phyloP scores from a whole-genome alignment of 1,140 invertebrate species.

The Zeugodacus cucurbitae region DNA sequence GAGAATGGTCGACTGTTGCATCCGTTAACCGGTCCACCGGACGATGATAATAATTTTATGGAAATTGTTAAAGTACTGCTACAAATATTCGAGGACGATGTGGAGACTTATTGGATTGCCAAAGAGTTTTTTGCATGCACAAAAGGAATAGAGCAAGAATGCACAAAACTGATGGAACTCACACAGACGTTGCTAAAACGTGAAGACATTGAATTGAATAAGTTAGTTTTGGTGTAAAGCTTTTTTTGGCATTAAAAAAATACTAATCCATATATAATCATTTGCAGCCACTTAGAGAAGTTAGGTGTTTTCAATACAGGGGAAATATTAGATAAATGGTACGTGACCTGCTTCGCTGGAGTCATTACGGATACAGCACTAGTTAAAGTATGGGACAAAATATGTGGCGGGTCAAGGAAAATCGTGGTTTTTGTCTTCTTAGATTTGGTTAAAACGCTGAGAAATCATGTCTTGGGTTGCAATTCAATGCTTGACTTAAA shows the following conservation, averaged over 20 bases:
- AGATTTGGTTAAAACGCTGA: conserved; percentile 76
- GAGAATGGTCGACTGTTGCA: conserved; percentile 74
- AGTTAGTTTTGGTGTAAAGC: conserved; percentile 59
- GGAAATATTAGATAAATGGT: conserved; percentile 79
- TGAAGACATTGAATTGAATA: conserved; percentile 76
- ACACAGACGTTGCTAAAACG: conserved; percentile 75
- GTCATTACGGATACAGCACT: conserved; percentile 81
- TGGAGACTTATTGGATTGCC: conserved; percentile 83
- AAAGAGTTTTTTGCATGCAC: conserved; percentile 78
- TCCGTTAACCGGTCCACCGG: conserved; percentile 47
- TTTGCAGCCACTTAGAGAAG: conserved; percentile 69
- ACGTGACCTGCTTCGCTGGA: conserved; percentile 82
- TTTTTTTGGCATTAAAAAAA: not conserved
- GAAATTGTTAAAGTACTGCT: conserved; percentile 77
- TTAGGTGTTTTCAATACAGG: conserved; percentile 68
- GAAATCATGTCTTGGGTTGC: conserved; percentile 50
- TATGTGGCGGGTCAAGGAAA: conserved; percentile 84
- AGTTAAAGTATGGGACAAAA: conserved; percentile 88
- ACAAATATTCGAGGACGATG: conserved; percentile 76
- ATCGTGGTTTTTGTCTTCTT: conserved; percentile 83
- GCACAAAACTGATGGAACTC: conserved; percentile 73
- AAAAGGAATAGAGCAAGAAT: conserved; percentile 73
- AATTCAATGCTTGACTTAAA: conserved; percentile 53
- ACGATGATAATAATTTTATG: conserved; percentile 70
- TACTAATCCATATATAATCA: not conserved